These are phyloP conservation scores for Excalfactoria chinensis DNA, from an alignment of 2,113 vertebrate genomes.

Conservation along the genomic window DNA sequence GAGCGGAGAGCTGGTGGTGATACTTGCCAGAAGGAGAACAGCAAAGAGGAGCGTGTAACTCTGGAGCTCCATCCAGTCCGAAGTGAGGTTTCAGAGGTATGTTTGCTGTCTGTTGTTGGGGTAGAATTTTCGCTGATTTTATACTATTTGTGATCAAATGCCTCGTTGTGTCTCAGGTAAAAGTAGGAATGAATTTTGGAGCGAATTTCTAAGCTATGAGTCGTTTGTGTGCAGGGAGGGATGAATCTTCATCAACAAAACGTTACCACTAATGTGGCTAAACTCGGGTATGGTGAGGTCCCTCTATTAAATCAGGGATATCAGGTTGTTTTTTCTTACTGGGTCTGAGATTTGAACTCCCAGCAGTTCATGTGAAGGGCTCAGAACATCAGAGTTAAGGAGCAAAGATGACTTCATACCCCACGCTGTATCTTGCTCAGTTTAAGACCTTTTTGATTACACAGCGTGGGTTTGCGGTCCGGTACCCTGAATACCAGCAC, in stretches of 20 bases:
- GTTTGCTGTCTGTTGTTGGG: constrained; percentile 16
- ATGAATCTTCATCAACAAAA: not conserved
- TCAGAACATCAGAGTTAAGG: not conserved
- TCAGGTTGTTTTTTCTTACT: not conserved
- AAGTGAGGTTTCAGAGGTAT: constrained; percentile 62
- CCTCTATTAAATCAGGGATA: not conserved
- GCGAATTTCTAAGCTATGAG: not conserved
- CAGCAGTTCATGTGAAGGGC: not conserved
- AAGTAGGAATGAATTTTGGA: not conserved
- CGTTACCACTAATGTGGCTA: not conserved
- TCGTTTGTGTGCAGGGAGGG: not conserved
- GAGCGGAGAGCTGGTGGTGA: constrained; percentile 62
- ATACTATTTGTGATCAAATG: not conserved
- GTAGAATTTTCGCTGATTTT: not conserved
- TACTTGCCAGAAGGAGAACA: not conserved
- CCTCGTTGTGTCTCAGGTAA: not conserved
- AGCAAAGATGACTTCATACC: not conserved
- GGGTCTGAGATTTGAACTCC: not conserved
- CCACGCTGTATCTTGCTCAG: not conserved
- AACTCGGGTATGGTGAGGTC: not conserved
- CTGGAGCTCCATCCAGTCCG: not conserved
- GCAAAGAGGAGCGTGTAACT: not conserved
- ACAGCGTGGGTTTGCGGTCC: not conserved
- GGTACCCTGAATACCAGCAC: not conserved
- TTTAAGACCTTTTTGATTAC: not conserved